Evolutionary conservation across 1,140 invertebrate genomes (phyloP), one percentile per base, ranked within the genome.

Genomic region (Physella acuta): DNA sequence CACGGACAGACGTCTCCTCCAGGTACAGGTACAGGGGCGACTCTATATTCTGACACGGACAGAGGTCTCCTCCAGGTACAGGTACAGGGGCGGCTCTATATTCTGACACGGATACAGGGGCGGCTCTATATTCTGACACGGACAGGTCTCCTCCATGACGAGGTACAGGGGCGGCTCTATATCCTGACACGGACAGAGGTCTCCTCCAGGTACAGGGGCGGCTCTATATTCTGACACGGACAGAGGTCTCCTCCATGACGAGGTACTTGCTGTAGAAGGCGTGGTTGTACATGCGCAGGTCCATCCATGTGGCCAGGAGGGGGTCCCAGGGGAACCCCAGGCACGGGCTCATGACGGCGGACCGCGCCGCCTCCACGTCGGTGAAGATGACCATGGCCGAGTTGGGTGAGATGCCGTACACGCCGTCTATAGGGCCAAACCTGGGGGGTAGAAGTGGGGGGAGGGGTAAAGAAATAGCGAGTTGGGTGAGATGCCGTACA

Each of bases 221-320:
- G 39, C 8, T 44, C n/a, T 34, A 58, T 17, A 58, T 39, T 44
- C 36, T 39, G 3, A 39, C 20, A 11, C 36, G 33, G 34, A 44
- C 1, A 14, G 59, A 24, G 8, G 36, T 33, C 3, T 39, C n/a
- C 20, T 61, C 59, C 8, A 44, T 28, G n/a, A 8, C 28, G 8
- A 14, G 17, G 31, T 39, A 74, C 72, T 58, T 76, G 73, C 33
- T 39, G 30, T 51, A 64, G 30, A 51, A 64, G 3, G 20, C 30
- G 5, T 20, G 26, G 20, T 64, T 64, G 33, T 64, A 20, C 62
- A 64, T 64, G 20, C 44, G 1, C 0, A 44, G 62, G 39, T 64
- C 62, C 16, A 33, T 16, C 62, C 62, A 64, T 26, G 26, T 14
- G 31, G 44, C 62, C 14, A 64, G 49, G 24, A 64, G 44, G 1